Conservation (phyloP, 92 coral and sea anemone species). For the Porites divaricata region DNA sequence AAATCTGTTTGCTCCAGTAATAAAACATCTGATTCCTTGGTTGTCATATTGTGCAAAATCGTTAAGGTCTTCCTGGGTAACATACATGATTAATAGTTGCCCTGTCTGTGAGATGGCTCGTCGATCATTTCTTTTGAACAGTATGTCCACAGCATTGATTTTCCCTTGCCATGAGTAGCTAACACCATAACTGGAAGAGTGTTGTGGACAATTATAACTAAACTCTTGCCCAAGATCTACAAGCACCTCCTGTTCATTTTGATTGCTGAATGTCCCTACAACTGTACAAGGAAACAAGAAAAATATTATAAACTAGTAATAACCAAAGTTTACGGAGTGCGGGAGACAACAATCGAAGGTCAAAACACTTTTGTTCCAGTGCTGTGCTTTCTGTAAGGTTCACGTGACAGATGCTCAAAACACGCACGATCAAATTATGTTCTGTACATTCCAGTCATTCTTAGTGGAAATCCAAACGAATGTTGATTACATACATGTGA, state of each 20-base stretch:
- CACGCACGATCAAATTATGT: too few species aligned
- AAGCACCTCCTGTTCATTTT: background rate
- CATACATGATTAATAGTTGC: slow-evolving; percentile 33
- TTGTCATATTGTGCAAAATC: background rate
- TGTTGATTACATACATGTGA: too few species aligned
- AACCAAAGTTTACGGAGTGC: too few species aligned
- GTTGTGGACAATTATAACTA: slow-evolving; percentile 19
- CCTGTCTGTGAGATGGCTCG: slow-evolving; percentile 44
- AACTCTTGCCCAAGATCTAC: slow-evolving; percentile 34
- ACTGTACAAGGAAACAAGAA: background rate
- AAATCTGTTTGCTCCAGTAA: background rate
- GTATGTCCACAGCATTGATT: background rate
- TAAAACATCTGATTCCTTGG: slow-evolving; percentile 6
- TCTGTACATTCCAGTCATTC: too few species aligned
- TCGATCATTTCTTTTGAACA: background rate
- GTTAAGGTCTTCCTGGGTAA: slow-evolving; percentile 23
- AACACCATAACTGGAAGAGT: background rate
- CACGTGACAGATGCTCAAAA: too few species aligned
- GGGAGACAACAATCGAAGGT: too few species aligned
- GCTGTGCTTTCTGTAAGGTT: too few species aligned
- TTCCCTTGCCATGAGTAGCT: background rate
- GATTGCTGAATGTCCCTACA: background rate
- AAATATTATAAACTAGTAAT: too few species aligned
- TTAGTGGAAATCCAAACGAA: too few species aligned
- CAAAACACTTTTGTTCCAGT: too few species aligned